phyloP scores from a whole-genome alignment of 2,888 invertebrate genomes.

The Flexamia atlantica region DNA sequence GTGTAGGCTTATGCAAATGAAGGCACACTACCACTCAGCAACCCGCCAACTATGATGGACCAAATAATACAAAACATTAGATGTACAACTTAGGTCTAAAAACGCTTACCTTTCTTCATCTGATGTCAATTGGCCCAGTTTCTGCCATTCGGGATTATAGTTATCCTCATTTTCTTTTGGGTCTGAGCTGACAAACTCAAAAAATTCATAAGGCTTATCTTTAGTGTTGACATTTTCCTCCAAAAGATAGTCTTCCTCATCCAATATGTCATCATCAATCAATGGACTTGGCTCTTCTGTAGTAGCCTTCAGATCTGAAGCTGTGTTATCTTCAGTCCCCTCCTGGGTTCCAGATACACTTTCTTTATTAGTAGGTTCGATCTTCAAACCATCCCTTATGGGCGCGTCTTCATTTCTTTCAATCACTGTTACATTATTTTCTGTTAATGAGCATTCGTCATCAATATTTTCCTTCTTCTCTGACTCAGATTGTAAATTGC shows the following conservation, averaged over 20 bases:
- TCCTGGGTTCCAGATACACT: background rate
- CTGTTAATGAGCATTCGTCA: background rate
- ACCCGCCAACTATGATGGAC: too few species aligned
- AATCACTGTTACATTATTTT: background rate
- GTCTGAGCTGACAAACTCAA: constrained; percentile 57
- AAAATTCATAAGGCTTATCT: constrained; percentile 44
- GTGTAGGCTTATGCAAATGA: too few species aligned
- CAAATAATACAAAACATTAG: too few species aligned
- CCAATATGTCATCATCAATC: constrained; percentile 8
- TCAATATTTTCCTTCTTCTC: background rate
- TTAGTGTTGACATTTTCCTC: constrained; percentile 46
- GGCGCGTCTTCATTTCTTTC: background rate
- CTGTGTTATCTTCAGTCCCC: background rate
- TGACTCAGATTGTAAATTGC: background rate
- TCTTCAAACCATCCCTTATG: background rate
- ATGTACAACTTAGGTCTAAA: too few species aligned
- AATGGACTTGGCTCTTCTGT: background rate
- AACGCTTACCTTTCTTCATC: constrained; percentile 60
- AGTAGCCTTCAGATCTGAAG: background rate
- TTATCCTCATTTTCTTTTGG: constrained; percentile 62
- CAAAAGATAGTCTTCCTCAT: constrained; percentile 59
- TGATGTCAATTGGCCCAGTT: constrained; percentile 34
- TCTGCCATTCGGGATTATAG: constrained; percentile 56
- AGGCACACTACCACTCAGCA: too few species aligned
- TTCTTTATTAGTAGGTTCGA: background rate